Conservation (phyloP, 2,888 invertebrate species). For the Caenorhabditis sulstoni region DNA sequence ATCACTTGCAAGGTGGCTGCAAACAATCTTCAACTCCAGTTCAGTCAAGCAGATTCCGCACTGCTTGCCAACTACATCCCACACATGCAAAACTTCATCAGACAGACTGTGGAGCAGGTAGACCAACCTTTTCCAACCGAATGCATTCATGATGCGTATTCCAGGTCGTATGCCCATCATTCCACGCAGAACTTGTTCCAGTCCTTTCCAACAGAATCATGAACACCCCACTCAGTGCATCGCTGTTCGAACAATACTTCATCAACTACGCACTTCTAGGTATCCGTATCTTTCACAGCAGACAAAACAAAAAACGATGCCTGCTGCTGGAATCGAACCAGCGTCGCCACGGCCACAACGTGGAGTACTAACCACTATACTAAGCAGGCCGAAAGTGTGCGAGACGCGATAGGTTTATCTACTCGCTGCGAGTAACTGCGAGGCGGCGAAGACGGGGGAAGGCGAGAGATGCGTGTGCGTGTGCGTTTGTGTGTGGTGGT, state of each 20-base stretch:
- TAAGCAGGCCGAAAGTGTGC: constrained; percentile 64
- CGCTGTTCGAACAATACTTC: constrained; percentile 80
- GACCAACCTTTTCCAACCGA: not conserved
- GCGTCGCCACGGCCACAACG: constrained; percentile 79
- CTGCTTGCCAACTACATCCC: constrained; percentile 76
- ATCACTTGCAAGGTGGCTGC: constrained; percentile 75
- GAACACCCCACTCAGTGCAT: constrained; percentile 79
- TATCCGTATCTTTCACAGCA: constrained; percentile 2
- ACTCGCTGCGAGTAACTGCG: not conserved
- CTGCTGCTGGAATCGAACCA: constrained; percentile 75
- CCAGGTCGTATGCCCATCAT: constrained; percentile 78
- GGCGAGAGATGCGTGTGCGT: not conserved
- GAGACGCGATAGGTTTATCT: constrained; percentile 30
- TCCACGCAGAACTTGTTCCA: constrained; percentile 79
- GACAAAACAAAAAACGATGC: constrained; percentile 50
- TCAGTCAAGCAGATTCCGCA: constrained; percentile 71
- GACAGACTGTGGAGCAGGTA: constrained; percentile 77
- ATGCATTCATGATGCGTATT: constrained; percentile 2
- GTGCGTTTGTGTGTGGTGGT: not conserved
- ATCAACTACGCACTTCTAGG: constrained; percentile 78
- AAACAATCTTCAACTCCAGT: constrained; percentile 74
- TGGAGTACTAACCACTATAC: constrained; percentile 79
- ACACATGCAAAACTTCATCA: constrained; percentile 75
- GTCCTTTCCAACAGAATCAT: constrained; percentile 79
- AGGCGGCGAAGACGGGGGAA: not conserved